These are phyloP conservation scores for Drosophila prosaltans DNA, from an alignment of 1,140 invertebrate species.

Conservation along the genomic window DNA sequence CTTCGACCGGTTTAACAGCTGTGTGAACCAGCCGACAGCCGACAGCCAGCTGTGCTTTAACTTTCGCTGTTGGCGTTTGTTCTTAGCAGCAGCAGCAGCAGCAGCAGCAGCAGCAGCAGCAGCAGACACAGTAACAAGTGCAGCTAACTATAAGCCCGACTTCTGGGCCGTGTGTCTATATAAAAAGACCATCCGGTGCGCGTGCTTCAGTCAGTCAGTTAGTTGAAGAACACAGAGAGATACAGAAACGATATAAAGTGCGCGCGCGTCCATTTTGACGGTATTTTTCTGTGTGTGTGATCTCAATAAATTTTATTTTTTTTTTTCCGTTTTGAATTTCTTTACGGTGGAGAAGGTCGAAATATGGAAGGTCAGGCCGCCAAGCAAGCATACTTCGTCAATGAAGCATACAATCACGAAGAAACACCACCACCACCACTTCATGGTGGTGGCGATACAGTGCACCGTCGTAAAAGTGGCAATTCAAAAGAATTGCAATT, in stretches of 20 bases:
- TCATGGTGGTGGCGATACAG: slow-evolving; percentile 49
- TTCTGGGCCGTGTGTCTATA: slow-evolving; percentile 47
- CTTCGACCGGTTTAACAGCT: slow-evolving; percentile 64
- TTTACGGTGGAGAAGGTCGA: slow-evolving; percentile 56
- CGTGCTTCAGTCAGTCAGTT: slow-evolving; percentile 73
- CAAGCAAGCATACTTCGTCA: slow-evolving; percentile 76
- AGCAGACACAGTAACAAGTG: slow-evolving; percentile 29
- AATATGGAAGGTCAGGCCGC: slow-evolving; percentile 74
- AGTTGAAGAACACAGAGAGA: slow-evolving; percentile 68
- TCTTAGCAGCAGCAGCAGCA: slow-evolving; percentile 52
- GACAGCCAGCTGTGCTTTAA: slow-evolving; percentile 49
- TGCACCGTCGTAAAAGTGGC: slow-evolving; percentile 72
- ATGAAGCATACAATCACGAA: slow-evolving; percentile 72
- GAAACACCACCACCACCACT: slow-evolving; percentile 31
- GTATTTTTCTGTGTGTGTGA: slow-evolving; percentile 23
- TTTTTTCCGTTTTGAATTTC: slow-evolving; percentile 49
- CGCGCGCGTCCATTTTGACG: slow-evolving; percentile 56
- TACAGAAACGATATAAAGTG: slow-evolving; percentile 41
- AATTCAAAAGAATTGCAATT: slow-evolving; percentile 67
- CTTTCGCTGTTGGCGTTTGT: slow-evolving; percentile 69
- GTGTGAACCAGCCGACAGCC: slow-evolving; percentile 38
- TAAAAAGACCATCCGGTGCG: slow-evolving; percentile 72
- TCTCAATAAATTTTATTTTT: slow-evolving; percentile 13
- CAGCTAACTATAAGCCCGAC: slow-evolving; percentile 34
- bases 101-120: slow-evolving; percentile 26